Evolutionary conservation across 1,140 invertebrate genomes (phyloP).

Genomic region (Lysiphlebus fabarum): DNA sequence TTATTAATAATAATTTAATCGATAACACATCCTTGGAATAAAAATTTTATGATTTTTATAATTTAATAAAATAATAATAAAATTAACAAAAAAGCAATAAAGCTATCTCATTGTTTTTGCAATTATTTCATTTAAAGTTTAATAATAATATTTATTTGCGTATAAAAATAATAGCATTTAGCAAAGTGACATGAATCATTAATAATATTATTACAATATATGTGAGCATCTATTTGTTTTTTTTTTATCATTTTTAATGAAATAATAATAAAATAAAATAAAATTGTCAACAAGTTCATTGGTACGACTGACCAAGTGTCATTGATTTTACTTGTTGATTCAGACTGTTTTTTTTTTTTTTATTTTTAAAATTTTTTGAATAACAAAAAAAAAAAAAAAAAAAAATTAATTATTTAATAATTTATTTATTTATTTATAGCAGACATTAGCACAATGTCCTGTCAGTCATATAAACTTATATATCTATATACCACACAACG

Average conservation of each 20-base stretch:
- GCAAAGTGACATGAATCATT: too few relatives aligned
- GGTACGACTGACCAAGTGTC: too few relatives aligned
- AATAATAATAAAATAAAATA: too few relatives aligned
- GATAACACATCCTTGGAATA: too few relatives aligned
- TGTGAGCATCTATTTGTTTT: too few relatives aligned
- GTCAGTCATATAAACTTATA: constrained; percentile 48
- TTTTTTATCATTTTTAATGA: too few relatives aligned
- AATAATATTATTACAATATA: too few relatives aligned
- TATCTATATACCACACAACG: constrained; percentile 23
- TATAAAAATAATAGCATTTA: constrained; percentile 51
- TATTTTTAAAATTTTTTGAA: background rate
- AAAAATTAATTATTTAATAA: constrained; percentile 36
- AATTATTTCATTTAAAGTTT: background rate
- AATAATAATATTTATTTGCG: constrained; percentile 32
- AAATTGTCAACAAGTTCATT: too few relatives aligned
- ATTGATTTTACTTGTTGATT: background rate
- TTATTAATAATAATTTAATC: too few relatives aligned
- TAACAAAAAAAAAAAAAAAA: constrained; percentile 13
- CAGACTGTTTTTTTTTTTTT: background rate
- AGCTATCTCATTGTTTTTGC: constrained; percentile 9
- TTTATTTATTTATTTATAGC: constrained; percentile 30
- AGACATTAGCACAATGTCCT: constrained; percentile 30
- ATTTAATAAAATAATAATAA: background rate
- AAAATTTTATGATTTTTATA: too few relatives aligned
- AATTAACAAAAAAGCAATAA: constrained; percentile 7